Evolutionary conservation across 2,888 invertebrate genomes (phyloP).

Genomic region (Eupithecia exiguata): DNA sequence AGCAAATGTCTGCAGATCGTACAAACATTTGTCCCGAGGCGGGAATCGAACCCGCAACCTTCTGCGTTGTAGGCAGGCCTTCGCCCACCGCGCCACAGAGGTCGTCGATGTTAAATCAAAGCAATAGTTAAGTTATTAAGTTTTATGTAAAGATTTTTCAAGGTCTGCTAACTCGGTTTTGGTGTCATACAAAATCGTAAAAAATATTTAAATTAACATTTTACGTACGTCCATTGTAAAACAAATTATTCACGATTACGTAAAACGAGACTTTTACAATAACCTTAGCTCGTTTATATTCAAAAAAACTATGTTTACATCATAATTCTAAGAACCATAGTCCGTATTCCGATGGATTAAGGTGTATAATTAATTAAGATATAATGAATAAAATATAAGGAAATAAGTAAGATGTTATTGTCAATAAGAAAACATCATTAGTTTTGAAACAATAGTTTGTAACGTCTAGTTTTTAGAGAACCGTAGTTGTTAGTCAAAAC

Average conservation of each 20-base stretch:
- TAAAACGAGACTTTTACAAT: slow-evolving; percentile 27
- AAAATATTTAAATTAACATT: slow-evolving; percentile 27
- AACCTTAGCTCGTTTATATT: slow-evolving; percentile 26
- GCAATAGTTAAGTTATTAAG: background rate
- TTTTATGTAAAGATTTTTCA: slow-evolving; percentile 8
- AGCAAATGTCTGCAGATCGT: too few relatives aligned
- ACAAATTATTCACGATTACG: slow-evolving; percentile 31
- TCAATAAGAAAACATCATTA: slow-evolving; percentile 15
- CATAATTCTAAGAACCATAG: slow-evolving; percentile 11
- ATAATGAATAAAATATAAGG: slow-evolving; percentile 10
- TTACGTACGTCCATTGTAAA: slow-evolving; percentile 21
- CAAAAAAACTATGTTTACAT: slow-evolving; percentile 6
- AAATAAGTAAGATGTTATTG: slow-evolving; percentile 18
- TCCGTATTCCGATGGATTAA: slow-evolving; percentile 26
- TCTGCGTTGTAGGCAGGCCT: too few relatives aligned
- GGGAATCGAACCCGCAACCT: too few relatives aligned
- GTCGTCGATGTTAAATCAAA: too few relatives aligned
- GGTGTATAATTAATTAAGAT: slow-evolving; percentile 8
- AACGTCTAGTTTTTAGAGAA: background rate
- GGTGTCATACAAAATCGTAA: slow-evolving; percentile 18
- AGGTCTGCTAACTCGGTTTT: slow-evolving; percentile 12
- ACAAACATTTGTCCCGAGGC: too few relatives aligned
- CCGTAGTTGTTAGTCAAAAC: background rate
- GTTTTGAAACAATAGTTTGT: slow-evolving; percentile 20
- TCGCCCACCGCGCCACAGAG: too few relatives aligned